Evolutionary conservation across 2,888 invertebrate genomes (phyloP), one percentile per base, ranked within the genome.

Genomic region (Leptopilina syphax): DNA sequence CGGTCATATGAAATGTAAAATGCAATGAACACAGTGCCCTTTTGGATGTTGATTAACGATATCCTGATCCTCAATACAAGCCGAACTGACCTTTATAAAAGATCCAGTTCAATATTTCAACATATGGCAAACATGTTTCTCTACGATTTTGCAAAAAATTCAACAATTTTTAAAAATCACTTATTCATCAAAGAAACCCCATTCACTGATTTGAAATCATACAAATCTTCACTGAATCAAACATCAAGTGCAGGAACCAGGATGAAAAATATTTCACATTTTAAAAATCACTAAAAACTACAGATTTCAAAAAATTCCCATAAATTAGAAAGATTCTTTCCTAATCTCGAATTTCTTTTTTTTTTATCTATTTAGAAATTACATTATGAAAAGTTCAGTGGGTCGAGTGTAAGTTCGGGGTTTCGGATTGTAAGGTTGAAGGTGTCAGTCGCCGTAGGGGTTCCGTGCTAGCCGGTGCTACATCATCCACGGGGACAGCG

Each of bases 401-500:
- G 73, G 73, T 73, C 57, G 57, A 73, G 73, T 73, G 34, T 34
- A 73, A 73, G 73, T 73, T 73, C 50, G 82, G 82, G 83, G 84
- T 80, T 80, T 79, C 79, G 88, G 88, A 88, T 88, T 89, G 87
- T 86, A 88, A 90, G 90, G 90, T 90, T 89, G 88, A 89, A 91
- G 90, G 91, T 90, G 91, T 91, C 87, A 86, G 88, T 85, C 89
- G 86, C 90, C 87, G 85, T 90, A 91, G 91, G 91, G 91, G 91
- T 90, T 88, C 90, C 84, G 84, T 84, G 84, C 87, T 88, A 87
- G 86, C 85, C 87, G 90, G 91, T 91, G 90, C 91, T 91, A 91
- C 90, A 91, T 91, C 91, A 91, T 91, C 87, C 88, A 84, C 89
- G 88, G 88, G 90, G 90, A 90, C 91, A 90, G 90, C 86, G 87